Base-by-base conservation (phyloP, 2,113 vertebrate genomes). In the Passer domesticus region DNA sequence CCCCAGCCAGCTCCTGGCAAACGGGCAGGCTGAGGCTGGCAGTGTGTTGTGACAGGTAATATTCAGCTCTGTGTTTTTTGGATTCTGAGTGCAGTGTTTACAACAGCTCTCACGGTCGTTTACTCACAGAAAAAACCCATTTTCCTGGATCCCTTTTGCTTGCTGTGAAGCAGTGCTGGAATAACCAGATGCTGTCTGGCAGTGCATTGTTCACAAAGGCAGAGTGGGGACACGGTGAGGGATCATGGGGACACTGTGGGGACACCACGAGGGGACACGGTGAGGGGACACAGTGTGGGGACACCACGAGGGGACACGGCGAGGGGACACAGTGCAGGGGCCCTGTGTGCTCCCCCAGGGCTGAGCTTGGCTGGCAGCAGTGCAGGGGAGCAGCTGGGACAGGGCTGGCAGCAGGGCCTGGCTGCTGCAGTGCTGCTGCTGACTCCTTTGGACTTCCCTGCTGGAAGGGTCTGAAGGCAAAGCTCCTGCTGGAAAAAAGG, bases 161-260 rank as follows among this genome's bases (percentile, higher is more conserved):
- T 13, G 60, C 70, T 91, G 85, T 33, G 25, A 43, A 80, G 15
- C 78, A 58, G 43, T 5, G 4, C 0, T 44, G 66, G 56, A 69
- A 27, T 31, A 80, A 76, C 10, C 55, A 14, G 69, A 16, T 5
- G 49, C 13, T n/a, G 10, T 21, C 33, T 23, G 7, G 2, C 4
- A 16, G 58, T 5, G 24, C 0, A 0, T 27, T 11, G 4, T 7
- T 35, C 47, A 11, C 12, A 13, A 13, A 33, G 66, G 73, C n/a
- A 39, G 33, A 37, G 28, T 37, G 2, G 22, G 46, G n/a, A 60
- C 39, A 9, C 3, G 1, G 75, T 3, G 24, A 2, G 7, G 27
- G 41, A 41, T 41, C 41, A 12, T 39, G 39, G 39, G 39, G 39
- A 39, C 39, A 39, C 39, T 12, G 14, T 15, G 14, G 41, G 46